phyloP scores from a whole-genome alignment of 2,797 vertebrate genomes.

The Liparis tanakae region DNA sequence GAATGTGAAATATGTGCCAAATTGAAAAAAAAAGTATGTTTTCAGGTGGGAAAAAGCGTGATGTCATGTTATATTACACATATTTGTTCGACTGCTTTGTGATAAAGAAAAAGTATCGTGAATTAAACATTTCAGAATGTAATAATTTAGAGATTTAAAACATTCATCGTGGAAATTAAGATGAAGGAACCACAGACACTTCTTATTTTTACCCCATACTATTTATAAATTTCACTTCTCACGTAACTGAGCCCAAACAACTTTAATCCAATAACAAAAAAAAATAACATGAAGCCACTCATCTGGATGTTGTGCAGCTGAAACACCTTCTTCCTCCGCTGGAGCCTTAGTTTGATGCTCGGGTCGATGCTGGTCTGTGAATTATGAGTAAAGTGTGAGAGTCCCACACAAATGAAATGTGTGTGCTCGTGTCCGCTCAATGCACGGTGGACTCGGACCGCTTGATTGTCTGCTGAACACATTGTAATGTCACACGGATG shows the following conservation, averaged over 20 bases:
- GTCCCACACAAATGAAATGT: slow-evolving; percentile 17
- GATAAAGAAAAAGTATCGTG: not conserved
- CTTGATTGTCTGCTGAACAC: slow-evolving; percentile 52
- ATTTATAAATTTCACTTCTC: slow-evolving; percentile 19
- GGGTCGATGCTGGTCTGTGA: slow-evolving; percentile 34
- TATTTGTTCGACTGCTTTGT: slow-evolving; percentile 9
- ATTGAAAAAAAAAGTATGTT: slow-evolving; percentile 25
- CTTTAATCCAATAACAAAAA: slow-evolving; percentile 8
- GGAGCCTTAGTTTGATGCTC: slow-evolving; percentile 28
- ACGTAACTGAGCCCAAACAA: not conserved
- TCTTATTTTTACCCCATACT: not conserved
- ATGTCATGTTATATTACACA: slow-evolving; percentile 1
- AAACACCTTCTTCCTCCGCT: slow-evolving; percentile 18
- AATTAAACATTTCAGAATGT: slow-evolving; percentile 23
- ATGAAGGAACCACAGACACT: slow-evolving; percentile 13
- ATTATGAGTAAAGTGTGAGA: slow-evolving; percentile 14
- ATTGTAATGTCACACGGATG: slow-evolving; percentile 34
- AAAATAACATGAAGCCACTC: slow-evolving; percentile 11
- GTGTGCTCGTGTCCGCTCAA: slow-evolving; percentile 24
- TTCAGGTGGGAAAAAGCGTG: not conserved
- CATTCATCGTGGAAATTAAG: slow-evolving; percentile 14
- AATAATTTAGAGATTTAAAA: slow-evolving; percentile 16
- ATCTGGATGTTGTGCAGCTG: slow-evolving; percentile 8
- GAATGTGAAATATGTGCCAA: slow-evolving; percentile 67
- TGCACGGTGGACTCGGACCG: slow-evolving; percentile 23